Conservation (phyloP, 2,888 invertebrate genomes). For the Rhagophthalmus giganteus region DNA sequence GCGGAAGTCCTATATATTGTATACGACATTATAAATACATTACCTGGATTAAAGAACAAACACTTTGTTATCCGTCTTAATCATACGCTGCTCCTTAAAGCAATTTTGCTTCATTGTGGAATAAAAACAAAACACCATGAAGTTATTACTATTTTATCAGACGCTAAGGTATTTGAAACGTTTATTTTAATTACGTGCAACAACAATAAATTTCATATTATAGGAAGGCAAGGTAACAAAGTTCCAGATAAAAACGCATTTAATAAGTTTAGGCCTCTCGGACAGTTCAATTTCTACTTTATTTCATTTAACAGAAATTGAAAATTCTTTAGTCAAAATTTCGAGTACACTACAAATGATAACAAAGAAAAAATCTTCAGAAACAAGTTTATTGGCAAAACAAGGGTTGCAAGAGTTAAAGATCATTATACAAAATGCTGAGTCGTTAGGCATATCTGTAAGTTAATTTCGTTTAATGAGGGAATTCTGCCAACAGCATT, state of each 20-base stretch:
- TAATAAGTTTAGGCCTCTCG: constrained; percentile 69
- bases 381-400: constrained; percentile 67
- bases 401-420: constrained; percentile 77
- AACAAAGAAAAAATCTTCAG: constrained; percentile 67
- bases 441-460: constrained; percentile 76
- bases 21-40: constrained; percentile 71
- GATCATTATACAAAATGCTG: constrained; percentile 69
- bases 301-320: constrained; percentile 68
- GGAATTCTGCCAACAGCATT: no score
- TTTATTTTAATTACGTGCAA: no score
- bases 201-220: constrained; percentile 32
- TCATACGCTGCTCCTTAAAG: constrained; percentile 75
- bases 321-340: constrained; percentile 65
- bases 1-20: constrained; percentile 83
- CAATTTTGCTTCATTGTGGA: constrained; percentile 77
- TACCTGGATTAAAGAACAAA: constrained; percentile 66
- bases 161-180: constrained; percentile 55
- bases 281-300: constrained; percentile 68
- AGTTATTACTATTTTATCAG: constrained; percentile 57
- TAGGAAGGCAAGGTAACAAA: constrained; percentile 67
- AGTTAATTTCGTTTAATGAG: constrained; percentile 41
- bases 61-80: constrained; percentile 75
- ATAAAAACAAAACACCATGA: constrained; percentile 69
- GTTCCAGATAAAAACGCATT: constrained; percentile 70
- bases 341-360: constrained; percentile 65